phyloP scores from a whole-genome alignment of 2,113 vertebrate species.

The Chloropsis hardwickii region DNA sequence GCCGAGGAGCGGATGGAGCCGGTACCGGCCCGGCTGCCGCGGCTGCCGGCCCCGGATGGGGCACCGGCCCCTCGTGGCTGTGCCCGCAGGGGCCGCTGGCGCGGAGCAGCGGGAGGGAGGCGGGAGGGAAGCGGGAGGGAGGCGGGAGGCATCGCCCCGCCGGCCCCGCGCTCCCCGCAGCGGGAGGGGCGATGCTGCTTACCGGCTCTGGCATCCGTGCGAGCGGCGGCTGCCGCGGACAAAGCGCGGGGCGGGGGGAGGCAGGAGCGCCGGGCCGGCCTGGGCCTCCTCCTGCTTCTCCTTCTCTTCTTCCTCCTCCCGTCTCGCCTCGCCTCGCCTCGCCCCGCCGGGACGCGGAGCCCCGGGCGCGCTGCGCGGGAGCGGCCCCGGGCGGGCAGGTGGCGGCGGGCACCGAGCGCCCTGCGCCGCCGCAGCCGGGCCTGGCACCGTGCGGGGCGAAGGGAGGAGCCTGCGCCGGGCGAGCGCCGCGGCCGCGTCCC shows the following conservation, averaged over 20 bases:
- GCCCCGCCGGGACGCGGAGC: background rate
- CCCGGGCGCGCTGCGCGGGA: background rate
- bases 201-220: background rate
- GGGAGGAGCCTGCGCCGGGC: background rate
- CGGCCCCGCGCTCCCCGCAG: background rate
- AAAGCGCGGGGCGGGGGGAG: background rate
- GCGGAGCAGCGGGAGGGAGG: too few species aligned
- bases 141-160: background rate
- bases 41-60: background rate
- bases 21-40: background rate
- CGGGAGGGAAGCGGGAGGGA: too few species aligned
- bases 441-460: too few species aligned
- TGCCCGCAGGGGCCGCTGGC: background rate
- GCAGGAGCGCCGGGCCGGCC: background rate
- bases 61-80: too few species aligned
- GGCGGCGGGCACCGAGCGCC: too few species aligned
- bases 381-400: too few species aligned
- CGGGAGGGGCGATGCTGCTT: background rate
- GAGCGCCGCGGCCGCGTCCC: background rate
- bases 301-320: background rate
- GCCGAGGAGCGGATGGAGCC: background rate
- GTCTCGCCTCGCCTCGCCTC: background rate
- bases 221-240: too few species aligned
- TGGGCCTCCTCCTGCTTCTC: background rate
- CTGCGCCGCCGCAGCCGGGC: too few species aligned